Conservation (phyloP, 1,140 invertebrate species). For the Drosophila kikkawai region DNA sequence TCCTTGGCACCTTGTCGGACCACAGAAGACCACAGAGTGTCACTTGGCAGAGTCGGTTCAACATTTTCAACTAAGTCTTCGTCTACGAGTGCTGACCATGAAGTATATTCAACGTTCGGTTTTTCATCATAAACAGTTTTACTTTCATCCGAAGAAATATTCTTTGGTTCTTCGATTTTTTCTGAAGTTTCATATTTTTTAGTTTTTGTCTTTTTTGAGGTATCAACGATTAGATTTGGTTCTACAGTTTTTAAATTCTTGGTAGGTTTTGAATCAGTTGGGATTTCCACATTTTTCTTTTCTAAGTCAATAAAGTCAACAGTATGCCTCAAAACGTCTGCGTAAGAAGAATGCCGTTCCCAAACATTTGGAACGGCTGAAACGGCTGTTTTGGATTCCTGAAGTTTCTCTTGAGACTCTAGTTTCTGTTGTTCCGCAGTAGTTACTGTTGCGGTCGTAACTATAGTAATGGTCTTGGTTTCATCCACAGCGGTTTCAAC, state of each 20-base stretch:
- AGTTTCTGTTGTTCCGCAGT: background rate
- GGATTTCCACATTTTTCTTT: constrained; percentile 50
- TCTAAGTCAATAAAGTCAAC: constrained; percentile 58
- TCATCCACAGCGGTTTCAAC: constrained; percentile 1
- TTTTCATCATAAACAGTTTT: background rate
- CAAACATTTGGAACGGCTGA: constrained; percentile 17
- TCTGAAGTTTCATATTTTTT: constrained; percentile 37
- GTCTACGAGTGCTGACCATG: constrained; percentile 52
- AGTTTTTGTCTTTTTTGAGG: constrained; percentile 19
- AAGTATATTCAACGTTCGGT: background rate
- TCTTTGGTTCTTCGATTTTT: constrained; percentile 4
- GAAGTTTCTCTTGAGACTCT: background rate
- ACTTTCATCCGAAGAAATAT: background rate
- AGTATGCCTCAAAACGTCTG: constrained; percentile 73
- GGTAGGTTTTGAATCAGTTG: background rate
- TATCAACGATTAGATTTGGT: background rate
- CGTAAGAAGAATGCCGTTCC: constrained; percentile 66
- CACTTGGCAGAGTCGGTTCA: background rate
- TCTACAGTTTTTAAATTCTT: background rate
- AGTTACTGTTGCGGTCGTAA: constrained; percentile 18
- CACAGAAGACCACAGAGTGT: constrained; percentile 60
- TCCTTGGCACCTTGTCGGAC: constrained; percentile 64
- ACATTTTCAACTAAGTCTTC: constrained; percentile 16
- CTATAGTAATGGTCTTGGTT: constrained; percentile 8
- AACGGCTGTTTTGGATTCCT: constrained; percentile 1